Evolutionary conservation across 2,113 vertebrate genomes (phyloP).

Genomic region (Mustela nigripes): DNA sequence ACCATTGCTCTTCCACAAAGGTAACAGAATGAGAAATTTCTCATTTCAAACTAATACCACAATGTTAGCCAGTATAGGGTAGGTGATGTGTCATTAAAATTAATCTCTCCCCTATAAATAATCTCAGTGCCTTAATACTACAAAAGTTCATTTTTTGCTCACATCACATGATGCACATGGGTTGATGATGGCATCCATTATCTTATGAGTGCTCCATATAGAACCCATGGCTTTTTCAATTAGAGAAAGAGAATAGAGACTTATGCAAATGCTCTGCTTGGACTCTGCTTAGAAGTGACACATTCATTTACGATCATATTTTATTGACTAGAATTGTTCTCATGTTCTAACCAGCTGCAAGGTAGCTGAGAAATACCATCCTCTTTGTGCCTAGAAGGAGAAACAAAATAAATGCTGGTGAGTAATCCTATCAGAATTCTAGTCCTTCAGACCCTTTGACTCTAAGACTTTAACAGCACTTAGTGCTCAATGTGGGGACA

Average conservation of each 20-base stretch:
- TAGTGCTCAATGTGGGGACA: not conserved
- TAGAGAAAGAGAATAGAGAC: not conserved
- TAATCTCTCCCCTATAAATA: accelerated
- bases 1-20: not conserved
- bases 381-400: not conserved
- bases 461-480: too few species aligned
- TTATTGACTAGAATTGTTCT: not conserved
- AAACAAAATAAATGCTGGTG: not conserved
- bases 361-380: not conserved
- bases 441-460: not conserved
- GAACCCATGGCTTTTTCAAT: not conserved
- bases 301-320: not conserved
- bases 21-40: not conserved
- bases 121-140: not conserved
- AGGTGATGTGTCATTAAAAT: not conserved
- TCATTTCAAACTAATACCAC: not conserved
- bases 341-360: not conserved
- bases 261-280: not conserved
- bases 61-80: not conserved
- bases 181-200: not conserved
- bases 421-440: not conserved
- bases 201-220: not conserved
- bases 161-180: not conserved
- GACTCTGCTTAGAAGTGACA: not conserved
- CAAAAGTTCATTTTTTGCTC: not conserved